A percentile compares a stretch with the other conserved stretches of the same genome.
Evolutionary conservation across 2,888 invertebrate species (phyloP).

Genomic region (Phortica okadai): DNA sequence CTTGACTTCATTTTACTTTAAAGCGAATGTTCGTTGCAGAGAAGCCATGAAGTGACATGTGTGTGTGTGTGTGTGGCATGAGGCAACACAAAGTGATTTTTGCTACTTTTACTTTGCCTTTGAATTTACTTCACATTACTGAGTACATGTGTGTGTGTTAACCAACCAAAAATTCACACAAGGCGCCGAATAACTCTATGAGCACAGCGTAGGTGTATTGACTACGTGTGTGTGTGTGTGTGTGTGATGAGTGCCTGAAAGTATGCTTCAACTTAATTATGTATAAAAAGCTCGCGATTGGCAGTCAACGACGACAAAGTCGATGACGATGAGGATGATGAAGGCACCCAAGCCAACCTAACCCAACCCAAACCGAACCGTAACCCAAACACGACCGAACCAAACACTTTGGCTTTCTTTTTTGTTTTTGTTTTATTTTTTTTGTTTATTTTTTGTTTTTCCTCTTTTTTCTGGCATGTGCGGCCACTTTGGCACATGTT

Average conservation of each 20-base stretch:
- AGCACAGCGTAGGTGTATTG: not conserved
- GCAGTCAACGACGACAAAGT: not conserved
- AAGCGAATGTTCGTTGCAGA: not conserved
- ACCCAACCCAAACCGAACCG: not conserved
- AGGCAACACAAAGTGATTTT: slow-evolving; percentile 3
- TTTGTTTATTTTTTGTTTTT: not conserved
- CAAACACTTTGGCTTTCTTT: not conserved
- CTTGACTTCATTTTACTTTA: not conserved
- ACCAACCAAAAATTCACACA: slow-evolving; percentile 5
- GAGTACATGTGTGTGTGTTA: not conserved
- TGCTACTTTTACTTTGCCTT: not conserved
- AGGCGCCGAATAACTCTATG: not conserved
- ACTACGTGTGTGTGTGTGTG: not conserved
- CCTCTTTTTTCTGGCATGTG: not conserved
- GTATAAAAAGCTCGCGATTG: slow-evolving; percentile 7
- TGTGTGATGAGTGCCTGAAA: slow-evolving; percentile 2
- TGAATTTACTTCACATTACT: not conserved
- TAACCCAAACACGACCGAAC: not conserved
- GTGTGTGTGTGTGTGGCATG: not conserved
- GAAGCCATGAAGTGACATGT: not conserved
- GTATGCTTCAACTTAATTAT: slow-evolving; percentile 29
- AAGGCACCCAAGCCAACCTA: not conserved
- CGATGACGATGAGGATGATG: not conserved
- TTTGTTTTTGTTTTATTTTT: not conserved
- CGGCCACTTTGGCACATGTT: not conserved